Evolutionary conservation across 2,797 vertebrate species (phyloP).

Genomic region (Chelmon rostratus): DNA sequence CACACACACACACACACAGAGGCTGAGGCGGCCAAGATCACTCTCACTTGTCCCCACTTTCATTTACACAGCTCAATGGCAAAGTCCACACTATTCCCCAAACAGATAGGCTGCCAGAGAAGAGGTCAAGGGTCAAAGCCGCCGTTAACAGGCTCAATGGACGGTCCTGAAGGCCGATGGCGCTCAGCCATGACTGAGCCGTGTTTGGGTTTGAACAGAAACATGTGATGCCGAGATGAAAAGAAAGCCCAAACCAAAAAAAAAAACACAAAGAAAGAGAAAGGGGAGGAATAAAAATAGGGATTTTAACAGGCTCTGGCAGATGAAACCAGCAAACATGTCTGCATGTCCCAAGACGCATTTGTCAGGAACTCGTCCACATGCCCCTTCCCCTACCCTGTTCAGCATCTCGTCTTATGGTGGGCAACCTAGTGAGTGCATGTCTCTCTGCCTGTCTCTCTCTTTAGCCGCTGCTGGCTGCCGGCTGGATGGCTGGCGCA

Average conservation of each 20-base stretch:
- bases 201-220: slow-evolving; percentile 65
- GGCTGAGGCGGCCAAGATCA: slow-evolving; percentile 43
- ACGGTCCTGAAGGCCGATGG: slow-evolving; percentile 35
- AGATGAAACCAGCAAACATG: slow-evolving; percentile 37
- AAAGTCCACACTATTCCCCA: slow-evolving; percentile 49
- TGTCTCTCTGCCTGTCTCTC: slow-evolving; percentile 25
- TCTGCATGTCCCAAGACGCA: background rate
- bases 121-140: slow-evolving; percentile 69
- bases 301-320: slow-evolving; percentile 7
- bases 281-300: slow-evolving; percentile 2
- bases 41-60: slow-evolving; percentile 55
- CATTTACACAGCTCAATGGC: slow-evolving; percentile 53
- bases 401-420: slow-evolving; percentile 46
- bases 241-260: slow-evolving; percentile 11
- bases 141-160: slow-evolving; percentile 58
- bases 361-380: slow-evolving; percentile 15
- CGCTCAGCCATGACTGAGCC: slow-evolving; percentile 43
- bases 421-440: slow-evolving; percentile 25
- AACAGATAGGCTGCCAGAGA: slow-evolving; percentile 43
- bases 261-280: slow-evolving; percentile 20
- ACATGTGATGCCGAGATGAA: slow-evolving; percentile 50
- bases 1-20: slow-evolving; percentile 17
- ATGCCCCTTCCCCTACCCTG: background rate
- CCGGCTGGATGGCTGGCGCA: slow-evolving; percentile 52
- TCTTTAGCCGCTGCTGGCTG: slow-evolving; percentile 33